Evolutionary conservation across 2,113 vertebrate genomes (phyloP).

Genomic region (Melanocharis versteri): DNA sequence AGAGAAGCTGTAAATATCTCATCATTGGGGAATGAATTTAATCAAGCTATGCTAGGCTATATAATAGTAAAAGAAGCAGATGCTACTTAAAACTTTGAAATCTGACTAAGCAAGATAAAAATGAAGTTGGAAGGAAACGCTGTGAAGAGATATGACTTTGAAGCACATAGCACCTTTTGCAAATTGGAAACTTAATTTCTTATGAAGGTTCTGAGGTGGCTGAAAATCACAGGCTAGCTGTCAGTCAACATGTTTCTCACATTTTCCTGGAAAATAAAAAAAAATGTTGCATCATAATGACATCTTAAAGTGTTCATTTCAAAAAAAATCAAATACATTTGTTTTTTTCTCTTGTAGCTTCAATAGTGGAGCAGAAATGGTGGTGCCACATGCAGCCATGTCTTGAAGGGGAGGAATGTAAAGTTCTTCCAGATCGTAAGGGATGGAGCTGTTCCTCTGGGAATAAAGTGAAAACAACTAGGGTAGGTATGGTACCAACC

Average conservation of each 20-base stretch:
- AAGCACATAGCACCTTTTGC: neutral
- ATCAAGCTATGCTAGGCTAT: neutral
- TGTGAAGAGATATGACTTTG: neutral
- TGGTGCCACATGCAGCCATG: conserved; percentile 99
- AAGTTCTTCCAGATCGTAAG: conserved; percentile 96
- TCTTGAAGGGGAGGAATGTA: conserved; percentile 97
- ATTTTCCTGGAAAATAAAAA: neutral
- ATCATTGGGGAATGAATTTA: neutral
- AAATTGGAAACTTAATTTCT: neutral
- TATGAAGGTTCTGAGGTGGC: neutral
- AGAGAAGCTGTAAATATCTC: neutral
- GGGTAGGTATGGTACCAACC: conserved; percentile 77
- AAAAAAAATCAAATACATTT: neutral
- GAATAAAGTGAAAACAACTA: conserved; percentile 98
- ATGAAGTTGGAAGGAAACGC: neutral
- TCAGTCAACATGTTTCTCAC: neutral
- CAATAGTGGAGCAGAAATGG: conserved; percentile 98
- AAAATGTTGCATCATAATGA: neutral
- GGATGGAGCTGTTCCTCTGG: conserved; percentile 97
- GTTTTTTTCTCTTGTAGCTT: conserved; percentile 74
- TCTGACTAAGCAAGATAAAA: neutral
- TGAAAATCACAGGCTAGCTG: neutral
- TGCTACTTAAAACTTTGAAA: neutral
- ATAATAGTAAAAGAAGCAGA: neutral
- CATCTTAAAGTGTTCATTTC: neutral